Conservation (phyloP, 2,888 invertebrate genomes). For the Scaptomyza reducta region DNA sequence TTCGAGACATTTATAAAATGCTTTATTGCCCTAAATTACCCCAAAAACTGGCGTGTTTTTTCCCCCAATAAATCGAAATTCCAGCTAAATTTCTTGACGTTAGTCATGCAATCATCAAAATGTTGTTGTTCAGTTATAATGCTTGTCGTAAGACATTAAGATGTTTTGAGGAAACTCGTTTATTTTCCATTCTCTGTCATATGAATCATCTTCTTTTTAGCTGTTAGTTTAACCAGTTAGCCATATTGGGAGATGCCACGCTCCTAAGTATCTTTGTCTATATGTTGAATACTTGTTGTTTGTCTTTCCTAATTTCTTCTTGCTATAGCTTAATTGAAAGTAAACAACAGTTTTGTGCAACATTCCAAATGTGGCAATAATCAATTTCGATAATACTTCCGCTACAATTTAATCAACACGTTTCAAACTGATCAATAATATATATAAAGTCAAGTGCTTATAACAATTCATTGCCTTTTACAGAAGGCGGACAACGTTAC, state of each 20-base stretch:
- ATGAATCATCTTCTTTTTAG: slow-evolving; percentile 16
- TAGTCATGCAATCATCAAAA: neutral
- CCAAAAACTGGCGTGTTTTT: neutral
- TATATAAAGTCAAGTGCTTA: neutral
- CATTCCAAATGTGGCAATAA: neutral
- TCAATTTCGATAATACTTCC: neutral
- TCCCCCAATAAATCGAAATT: neutral
- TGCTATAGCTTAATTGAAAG: no score
- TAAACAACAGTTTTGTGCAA: neutral
- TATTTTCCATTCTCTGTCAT: neutral
- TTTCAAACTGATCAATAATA: no score
- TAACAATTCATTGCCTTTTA: neutral
- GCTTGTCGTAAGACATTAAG: neutral
- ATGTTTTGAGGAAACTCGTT: slow-evolving; percentile 9
- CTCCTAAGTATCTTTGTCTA: neutral
- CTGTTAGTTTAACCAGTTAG: slow-evolving; percentile 18
- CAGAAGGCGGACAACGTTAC: neutral
- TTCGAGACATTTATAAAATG: neutral
- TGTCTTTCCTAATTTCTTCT: neutral
- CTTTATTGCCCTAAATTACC: neutral
- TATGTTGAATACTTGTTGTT: neutral
- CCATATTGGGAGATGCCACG: slow-evolving; percentile 1
- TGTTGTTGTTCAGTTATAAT: no score
- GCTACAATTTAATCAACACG: neutral
- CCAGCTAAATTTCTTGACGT: neutral